Evolutionary conservation across 1,140 invertebrate genomes (phyloP), one percentile per base, ranked within the genome.

Genomic region (Frieseomelitta varia): DNA sequence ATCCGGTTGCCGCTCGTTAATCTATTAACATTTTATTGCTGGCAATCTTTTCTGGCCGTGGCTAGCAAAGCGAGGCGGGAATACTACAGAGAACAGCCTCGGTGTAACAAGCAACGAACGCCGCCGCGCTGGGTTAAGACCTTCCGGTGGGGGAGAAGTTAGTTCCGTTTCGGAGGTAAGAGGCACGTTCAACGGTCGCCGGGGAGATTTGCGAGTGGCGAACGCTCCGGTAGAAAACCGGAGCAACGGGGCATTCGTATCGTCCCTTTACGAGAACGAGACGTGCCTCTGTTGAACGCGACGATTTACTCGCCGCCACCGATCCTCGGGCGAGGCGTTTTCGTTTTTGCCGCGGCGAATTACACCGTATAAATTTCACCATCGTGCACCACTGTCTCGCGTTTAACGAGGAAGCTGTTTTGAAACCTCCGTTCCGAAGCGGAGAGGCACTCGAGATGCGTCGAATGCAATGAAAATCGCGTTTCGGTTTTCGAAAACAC

Each of bases 11-110:
- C 53, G 56, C 84, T 90, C 85, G 84, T 91, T 91, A 91, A 89
- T 84, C 86, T 87, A 89, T 91, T 90, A 91, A 91, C 87, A 91
- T 91, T 91, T 91, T 91, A 91, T 91, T 91, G 82, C 88, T 65
- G 56, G 79, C 87, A 90, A 91, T 90, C 86, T 86, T 91, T 90
- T 73, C 68, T 77, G 27, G 58, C 6, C 39, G 6, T 47, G 30
- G 67, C 8, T 56, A 58, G 78, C 72, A 76, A 47, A 19, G 24
- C 83, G 53, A 24, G 4, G 14, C 19, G 47, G 65, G 69, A 47
- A 19, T 15, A 63, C 72, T 69, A 80, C 74, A 47, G 39, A 47
- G 82, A 77, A 69, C 24, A 67, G 56, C 63, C 53, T 27, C 47
- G 58, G 53, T 71, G 83, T 88, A 88, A 88, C 77, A 67, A 69